Evolutionary conservation across 2,888 invertebrate species (phyloP).

Genomic region (Cheilosia scutellata): DNA sequence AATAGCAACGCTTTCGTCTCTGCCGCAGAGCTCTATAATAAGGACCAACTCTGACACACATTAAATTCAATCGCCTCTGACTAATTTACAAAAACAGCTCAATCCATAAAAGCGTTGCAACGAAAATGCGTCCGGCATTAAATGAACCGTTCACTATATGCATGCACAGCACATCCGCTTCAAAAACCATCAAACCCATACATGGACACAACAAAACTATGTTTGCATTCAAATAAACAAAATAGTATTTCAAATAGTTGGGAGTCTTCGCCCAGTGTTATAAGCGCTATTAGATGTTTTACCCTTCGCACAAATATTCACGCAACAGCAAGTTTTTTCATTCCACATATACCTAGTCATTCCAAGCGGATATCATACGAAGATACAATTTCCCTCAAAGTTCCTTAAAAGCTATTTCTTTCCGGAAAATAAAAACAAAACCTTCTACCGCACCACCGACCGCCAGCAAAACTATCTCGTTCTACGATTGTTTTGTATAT

Average conservation of each 20-base stretch:
- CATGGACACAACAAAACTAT: not conserved
- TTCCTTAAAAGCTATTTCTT: slow-evolving; percentile 64
- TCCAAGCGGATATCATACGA: slow-evolving; percentile 29
- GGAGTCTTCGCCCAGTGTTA: slow-evolving; percentile 5
- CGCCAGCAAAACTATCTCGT: slow-evolving; percentile 26
- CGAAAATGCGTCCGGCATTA: too few relatives aligned
- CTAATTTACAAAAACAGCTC: too few relatives aligned
- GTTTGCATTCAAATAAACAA: not conserved
- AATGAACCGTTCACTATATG: too few relatives aligned
- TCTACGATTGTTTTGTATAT: slow-evolving; percentile 39
- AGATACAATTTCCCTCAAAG: slow-evolving; percentile 66
- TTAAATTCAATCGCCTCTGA: too few relatives aligned
- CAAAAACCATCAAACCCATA: not conserved
- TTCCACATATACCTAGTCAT: not conserved
- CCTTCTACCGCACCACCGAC: not conserved
- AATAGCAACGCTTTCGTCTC: too few relatives aligned
- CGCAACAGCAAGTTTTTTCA: slow-evolving; percentile 53
- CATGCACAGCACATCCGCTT: not conserved
- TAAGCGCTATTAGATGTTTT: slow-evolving; percentile 47
- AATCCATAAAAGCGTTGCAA: too few relatives aligned
- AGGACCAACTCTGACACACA: too few relatives aligned
- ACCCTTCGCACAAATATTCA: slow-evolving; percentile 59
- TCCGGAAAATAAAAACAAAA: slow-evolving; percentile 55
- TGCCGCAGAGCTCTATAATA: too few relatives aligned
- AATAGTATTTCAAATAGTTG: slow-evolving; percentile 42